A percentile compares a stretch with the other conserved stretches of the same genome.
phyloP scores from a whole-genome alignment of 2,888 invertebrate species.

The Cerceris ruficornis region DNA sequence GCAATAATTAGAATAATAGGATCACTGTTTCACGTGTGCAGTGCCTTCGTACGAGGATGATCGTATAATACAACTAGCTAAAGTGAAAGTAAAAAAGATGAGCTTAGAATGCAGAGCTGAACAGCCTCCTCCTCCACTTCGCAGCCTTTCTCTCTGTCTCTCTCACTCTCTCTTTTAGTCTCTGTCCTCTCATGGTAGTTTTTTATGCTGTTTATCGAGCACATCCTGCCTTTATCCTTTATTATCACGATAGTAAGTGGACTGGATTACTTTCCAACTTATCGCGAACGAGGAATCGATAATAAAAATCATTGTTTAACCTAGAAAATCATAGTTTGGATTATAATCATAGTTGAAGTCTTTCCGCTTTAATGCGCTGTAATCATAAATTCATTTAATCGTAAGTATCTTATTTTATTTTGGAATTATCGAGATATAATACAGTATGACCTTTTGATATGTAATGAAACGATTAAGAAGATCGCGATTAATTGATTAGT shows the following conservation, averaged over 20 bases:
- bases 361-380: no score
- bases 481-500: no score
- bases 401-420: no score
- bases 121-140: not conserved
- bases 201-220: not conserved
- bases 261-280: no score
- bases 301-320: no score
- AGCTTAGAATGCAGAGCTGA: slow-evolving; percentile 59
- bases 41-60: slow-evolving; percentile 44
- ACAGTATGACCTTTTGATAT: no score
- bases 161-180: not conserved
- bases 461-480: no score
- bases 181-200: not conserved
- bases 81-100: slow-evolving; percentile 74
- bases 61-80: slow-evolving; percentile 53
- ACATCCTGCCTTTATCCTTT: not conserved
- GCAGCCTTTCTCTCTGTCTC: not conserved
- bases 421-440: no score
- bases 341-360: no score
- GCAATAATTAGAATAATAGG: not conserved
- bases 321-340: no score
- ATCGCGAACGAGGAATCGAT: no score
- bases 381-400: no score
- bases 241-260: not conserved
- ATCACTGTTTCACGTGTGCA: slow-evolving; percentile 9